phyloP scores from a whole-genome alignment of 2,113 vertebrate genomes.

The Labeo catla region DNA sequence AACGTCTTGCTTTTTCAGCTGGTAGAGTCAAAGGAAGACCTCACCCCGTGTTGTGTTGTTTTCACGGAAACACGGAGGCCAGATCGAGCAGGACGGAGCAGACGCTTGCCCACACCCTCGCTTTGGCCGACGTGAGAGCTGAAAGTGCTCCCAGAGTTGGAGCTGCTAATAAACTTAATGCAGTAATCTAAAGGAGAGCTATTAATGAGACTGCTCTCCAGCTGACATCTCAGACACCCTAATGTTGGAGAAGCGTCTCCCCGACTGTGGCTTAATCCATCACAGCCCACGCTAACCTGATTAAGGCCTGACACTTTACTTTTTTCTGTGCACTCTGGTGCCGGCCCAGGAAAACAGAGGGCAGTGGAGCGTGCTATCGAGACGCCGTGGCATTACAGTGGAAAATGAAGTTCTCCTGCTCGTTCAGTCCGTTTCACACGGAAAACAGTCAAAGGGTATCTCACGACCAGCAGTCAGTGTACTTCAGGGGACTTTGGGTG shows the following conservation, averaged over 20 bases:
- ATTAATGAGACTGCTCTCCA: constrained; percentile 80
- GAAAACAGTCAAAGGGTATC: background rate
- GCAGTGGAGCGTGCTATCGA: background rate
- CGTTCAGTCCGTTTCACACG: too few species aligned
- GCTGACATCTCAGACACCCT: constrained; percentile 83
- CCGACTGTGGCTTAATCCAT: constrained; percentile 80
- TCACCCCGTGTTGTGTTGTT: background rate
- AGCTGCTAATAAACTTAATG: constrained; percentile 84
- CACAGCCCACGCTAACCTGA: constrained; percentile 79
- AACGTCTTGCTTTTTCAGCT: background rate
- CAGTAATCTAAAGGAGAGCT: constrained; percentile 80
- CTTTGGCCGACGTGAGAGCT: constrained; percentile 55
- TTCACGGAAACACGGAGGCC: constrained; percentile 16
- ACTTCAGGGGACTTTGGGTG: background rate
- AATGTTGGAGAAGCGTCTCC: constrained; percentile 79
- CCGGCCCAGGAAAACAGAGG: constrained; percentile 56
- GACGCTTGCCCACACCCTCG: constrained; percentile 47
- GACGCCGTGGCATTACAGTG: background rate
- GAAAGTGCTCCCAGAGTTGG: constrained; percentile 76
- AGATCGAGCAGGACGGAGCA: constrained; percentile 21
- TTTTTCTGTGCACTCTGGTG: constrained; percentile 75
- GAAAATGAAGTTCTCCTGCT: background rate
- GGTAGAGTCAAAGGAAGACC: background rate
- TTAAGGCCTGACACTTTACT: constrained; percentile 78
- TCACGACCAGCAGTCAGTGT: too few species aligned